Base-by-base conservation (phyloP, 2,888 invertebrate species). In the Nomada ferruginata region DNA sequence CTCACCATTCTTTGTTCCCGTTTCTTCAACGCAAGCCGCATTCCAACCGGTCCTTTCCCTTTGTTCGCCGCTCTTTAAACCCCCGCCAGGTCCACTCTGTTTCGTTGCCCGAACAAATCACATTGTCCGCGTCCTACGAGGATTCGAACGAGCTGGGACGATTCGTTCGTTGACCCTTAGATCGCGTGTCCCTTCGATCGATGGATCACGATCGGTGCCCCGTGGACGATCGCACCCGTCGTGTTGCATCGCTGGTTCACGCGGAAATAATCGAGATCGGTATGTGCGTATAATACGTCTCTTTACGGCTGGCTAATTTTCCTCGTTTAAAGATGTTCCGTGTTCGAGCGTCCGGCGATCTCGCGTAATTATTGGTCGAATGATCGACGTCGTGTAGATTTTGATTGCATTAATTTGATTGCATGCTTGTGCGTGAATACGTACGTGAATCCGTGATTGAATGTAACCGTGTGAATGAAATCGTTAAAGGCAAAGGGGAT, bases 371-470 rank as follows among this genome's bases (percentile, higher is more conserved):
- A 59, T 23, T 9, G 36, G 2, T 42, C 57, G 18, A 26, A 26
- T 47, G 60, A 75, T 68, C 20, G 68, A 53, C 60, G 13, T 76
- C 53, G 36, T 53, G 53, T 63, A 70, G 20, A 20, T 36, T 53
- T 53, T 53, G 20, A 36, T 36, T 36, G 36, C 36, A 36, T 36
- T 7, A 0, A 36, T 36, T 36, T 36, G 36, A 7, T 36, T 7
- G 36, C 36, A 7, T 7, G 36, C 1, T 7, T 36, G 36, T 36
- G 0, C 36, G 29, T 7, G 29, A 7, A 7, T 7, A 0, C 36
- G 36, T 36, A 36, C 1, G 36, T 7, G 7, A 0, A 7, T 36
- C 7, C 0, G 36, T 7, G 36, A 36, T 36, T 5, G 5, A 36
- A 36, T 5, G 36, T 7, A 36, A 36, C 7, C 36, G 36, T 36